Base-by-base conservation (phyloP, 2,113 vertebrate species). In the Channa maculata region DNA sequence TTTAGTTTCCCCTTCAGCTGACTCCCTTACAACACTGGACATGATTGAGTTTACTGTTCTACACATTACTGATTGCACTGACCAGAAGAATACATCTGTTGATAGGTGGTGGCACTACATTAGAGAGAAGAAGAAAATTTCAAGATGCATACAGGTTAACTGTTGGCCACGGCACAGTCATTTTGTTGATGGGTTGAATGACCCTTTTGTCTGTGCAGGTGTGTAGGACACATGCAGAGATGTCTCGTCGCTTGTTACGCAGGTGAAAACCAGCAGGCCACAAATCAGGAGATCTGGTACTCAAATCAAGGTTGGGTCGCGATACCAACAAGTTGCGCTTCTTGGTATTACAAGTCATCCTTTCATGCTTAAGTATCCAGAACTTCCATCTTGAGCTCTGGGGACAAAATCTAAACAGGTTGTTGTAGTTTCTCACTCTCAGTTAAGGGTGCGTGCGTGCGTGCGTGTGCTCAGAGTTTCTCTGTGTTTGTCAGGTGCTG, bases 281-380 rank as follows among this genome's bases (percentile, higher is more conserved):
- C 65, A 57, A 59, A 68, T 51, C 58, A 8, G 75, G 67, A 73
- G 48, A 49, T 65, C 79, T 65, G 86, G 67, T 9, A 70, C 91
- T 94, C 90, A 92, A 79, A 83, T 94, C 92, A 71, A 93, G 93
- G 92, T 78, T 61, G 85, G 43, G 67, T 69, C 38, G 39, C 8
- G 14, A 76, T 43, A 78, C 77, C 48, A 48, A 60, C 37, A 59
- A 62, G 77, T 13, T 41, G 48, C 51, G 51, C 67, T 36, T 71
- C 13, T 52, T 49, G 75, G 66, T 48, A 51, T 59, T 9, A 71
- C 72, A 38, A 49, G 52, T 78, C 79, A 79, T 91, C 91, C 94
- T 85, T 77, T 94, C 94, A 94, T 90, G 67, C 93, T 89, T 71
- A 67, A 93, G 90, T 65, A 60, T 61, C 84, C 82, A 79, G 79